These are phyloP conservation scores for Maccullochella peelii DNA, from an alignment of 2,113 vertebrate species.

Conservation along the genomic window DNA sequence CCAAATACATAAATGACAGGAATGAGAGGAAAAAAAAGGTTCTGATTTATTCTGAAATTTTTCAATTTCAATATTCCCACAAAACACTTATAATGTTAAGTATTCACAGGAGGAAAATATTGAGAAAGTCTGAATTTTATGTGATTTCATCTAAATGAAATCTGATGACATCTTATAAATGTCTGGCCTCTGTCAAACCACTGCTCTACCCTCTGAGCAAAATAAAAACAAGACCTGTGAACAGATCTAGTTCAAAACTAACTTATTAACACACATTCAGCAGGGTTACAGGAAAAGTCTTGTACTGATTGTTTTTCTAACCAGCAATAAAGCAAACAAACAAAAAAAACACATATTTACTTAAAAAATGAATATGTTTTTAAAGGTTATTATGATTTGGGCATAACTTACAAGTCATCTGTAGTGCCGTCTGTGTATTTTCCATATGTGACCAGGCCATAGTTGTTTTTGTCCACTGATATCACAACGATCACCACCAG, in stretches of 20 bases:
- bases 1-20: background rate
- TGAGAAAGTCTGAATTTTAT: background rate
- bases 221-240: background rate
- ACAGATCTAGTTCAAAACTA: background rate
- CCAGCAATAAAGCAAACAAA: no score
- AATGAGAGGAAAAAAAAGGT: background rate
- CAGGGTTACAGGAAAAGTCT: background rate
- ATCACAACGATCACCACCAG: slow-evolving; percentile 89
- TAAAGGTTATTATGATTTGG: background rate
- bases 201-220: background rate
- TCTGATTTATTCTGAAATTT: background rate
- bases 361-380: background rate
- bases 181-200: background rate
- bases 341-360: background rate
- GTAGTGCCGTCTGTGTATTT: slow-evolving; percentile 82
- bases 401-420: slow-evolving; percentile 91
- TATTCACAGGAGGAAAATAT: background rate
- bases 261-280: background rate
- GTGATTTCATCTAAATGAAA: no score
- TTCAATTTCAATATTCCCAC: background rate
- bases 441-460: slow-evolving; percentile 88
- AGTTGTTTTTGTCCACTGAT: slow-evolving; percentile 88
- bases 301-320: background rate
- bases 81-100: background rate
- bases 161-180: no score